Evolutionary conservation across 2,888 invertebrate species (phyloP), one percentile per base, ranked within the genome.

Genomic region (Napeogenes sylphis): DNA sequence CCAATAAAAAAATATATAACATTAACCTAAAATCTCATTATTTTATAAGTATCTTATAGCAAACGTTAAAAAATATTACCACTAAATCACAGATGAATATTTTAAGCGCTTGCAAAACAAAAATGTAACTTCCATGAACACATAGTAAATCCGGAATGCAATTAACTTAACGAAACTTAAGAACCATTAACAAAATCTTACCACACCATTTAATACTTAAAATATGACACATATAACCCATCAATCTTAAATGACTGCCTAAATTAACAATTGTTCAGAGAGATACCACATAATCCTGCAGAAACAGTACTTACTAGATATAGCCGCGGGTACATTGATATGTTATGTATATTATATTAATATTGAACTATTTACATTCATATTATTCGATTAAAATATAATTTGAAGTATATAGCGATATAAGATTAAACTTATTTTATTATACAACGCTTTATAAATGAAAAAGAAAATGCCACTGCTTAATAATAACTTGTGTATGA

Each of bases 41-140:
- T 66, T 69, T 67, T 63, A 54, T 47, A 61, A 64, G 61, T 72
- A 14, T 45, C 47, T 60, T n/a, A 47, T 54, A 55, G 46, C 42
- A 57, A 33, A 14, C 60, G 42, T 35, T 45, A 30, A 51, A 30
- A 51, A 51, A 21, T 4, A 65, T 66, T 67, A 66, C 59, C 47
- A 66, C 68, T 72, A 73, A 66, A 75, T 75, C 75, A 74, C 73
- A 75, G 72, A 68, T 69, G 66, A 62, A 60, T 30, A 46, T 38
- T 45, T 60, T 35, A 10, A 56, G 38, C 12, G n/a, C 4, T 12
- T 32, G 51, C 13, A 13, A 4, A 14, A 45, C 3, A 45, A 45
- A 33, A 59, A 63, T 63, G 59, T 53, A 56, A 51, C 4, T 30
- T 30, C 21, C 21, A 30, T 30, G 51, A 51, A 30, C 51, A 51